Evolutionary conservation across 1,140 invertebrate genomes (phyloP), one percentile per base, ranked within the genome.

Genomic region (Bombus picipes): DNA sequence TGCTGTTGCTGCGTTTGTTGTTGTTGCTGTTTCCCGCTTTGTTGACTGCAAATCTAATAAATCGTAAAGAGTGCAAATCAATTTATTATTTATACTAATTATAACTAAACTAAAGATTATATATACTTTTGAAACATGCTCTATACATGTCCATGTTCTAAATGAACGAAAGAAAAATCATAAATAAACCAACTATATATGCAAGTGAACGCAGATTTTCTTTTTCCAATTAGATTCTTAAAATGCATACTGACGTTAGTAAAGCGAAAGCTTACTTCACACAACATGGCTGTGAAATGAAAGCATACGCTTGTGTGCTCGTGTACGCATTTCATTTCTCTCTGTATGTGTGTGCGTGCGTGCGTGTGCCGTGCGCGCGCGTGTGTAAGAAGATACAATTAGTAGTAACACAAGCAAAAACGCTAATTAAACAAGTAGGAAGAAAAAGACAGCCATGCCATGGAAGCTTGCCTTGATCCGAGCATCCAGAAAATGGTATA

Each of bases 401-500:
- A 94, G 93, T 94, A 92, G 91, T 85, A 88, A 94, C 90, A 91
- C 84, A 81, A 85, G 47, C 59, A 73, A 75, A 84, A 74, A 72
- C 77, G 92, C 90, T 76, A 91, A 91, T 89, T 91, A 92, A 87
- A 57, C 73, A 25, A 88, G 84, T 74, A 88, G 77, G 70, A 88
- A 87, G 86, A 85, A 83, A 81, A 81, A 92, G 94, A 94, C 95
- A 95, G 94, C 94, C 94, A 95, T 95, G 94, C 95, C 92, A 94
- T 95, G 93, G 95, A 94, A 95, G 93, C 94, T 95, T 95, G 95
- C 95, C 95, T 96, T 94, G 95, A 90, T 92, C 91, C 32, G 86
- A 83, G 66, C 88, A 95, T 86, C 94, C 93, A 81, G 95, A 94
- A 90, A 96, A 96, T 87, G 97, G 97, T 93, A 98, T 96, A 92